Percentiles rank a stretch among this genome's conserved stretches.
phyloP scores from a whole-genome alignment of 2,888 invertebrate genomes.

The Geophilus truncorum region DNA sequence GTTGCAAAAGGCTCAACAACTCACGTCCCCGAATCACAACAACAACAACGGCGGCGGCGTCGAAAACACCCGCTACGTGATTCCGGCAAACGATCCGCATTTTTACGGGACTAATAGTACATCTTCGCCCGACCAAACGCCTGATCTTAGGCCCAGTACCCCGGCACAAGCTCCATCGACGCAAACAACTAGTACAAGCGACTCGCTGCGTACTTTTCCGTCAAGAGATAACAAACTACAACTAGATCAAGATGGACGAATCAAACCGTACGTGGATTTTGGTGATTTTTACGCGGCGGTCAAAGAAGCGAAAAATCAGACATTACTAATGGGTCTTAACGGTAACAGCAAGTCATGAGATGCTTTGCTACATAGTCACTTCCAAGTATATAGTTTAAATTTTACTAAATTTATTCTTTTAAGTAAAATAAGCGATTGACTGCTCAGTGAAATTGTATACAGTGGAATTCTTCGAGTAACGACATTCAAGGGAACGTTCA shows the following conservation, averaged over 20 bases:
- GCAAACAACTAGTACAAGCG: constrained; percentile 31
- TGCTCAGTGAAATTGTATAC: too few species aligned
- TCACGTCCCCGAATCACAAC: background rate
- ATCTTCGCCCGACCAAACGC: background rate
- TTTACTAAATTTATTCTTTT: too few species aligned
- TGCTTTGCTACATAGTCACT: background rate
- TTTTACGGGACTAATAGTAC: constrained; percentile 33
- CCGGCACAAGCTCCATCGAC: background rate
- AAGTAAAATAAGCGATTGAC: too few species aligned
- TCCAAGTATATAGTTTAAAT: background rate
- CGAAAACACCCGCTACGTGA: constrained; percentile 23
- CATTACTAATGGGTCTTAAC: background rate
- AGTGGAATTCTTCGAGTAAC: too few species aligned
- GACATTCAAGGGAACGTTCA: too few species aligned
- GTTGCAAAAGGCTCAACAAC: constrained; percentile 56
- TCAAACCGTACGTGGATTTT: constrained; percentile 80
- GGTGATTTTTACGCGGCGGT: constrained; percentile 69
- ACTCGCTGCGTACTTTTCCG: constrained; percentile 34
- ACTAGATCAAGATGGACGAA: constrained; percentile 62
- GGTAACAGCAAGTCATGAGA: background rate
- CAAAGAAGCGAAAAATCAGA: constrained; percentile 54
- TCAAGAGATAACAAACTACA: constrained; percentile 43
- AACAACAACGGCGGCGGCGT: background rate
- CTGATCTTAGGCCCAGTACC: background rate
- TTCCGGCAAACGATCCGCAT: constrained; percentile 34